Evolutionary conservation across 2,888 invertebrate genomes (phyloP), one percentile per base, ranked within the genome.

Genomic region (Polylopha cassiicola): DNA sequence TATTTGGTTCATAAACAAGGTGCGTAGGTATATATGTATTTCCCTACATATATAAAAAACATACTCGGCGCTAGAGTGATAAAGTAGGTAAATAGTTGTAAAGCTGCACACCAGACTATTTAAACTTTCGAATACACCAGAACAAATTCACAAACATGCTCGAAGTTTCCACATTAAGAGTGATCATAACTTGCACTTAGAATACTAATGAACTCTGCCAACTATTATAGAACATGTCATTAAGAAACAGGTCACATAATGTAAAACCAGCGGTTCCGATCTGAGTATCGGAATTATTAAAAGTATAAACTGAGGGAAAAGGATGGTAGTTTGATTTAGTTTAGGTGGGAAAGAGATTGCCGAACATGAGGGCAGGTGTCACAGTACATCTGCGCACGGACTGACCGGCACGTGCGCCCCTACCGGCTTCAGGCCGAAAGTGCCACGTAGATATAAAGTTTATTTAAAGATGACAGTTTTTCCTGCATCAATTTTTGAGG

Each of bases 221-320:
- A 71, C 75, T 73, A 77, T 77, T 78, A 74, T 73, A 77, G 72
- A 75, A 65, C 67, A 65, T 67, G 67, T 66, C 62, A 74, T 77
- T 74, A 73, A 75, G 59, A 80, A 77, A 77, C 81, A 67, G 73
- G 75, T 79, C 79, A 80, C 78, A 79, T 74, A 71, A 71, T 73
- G 61, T 71, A 65, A 72, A 70, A 68, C 62, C 65, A 69, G 65
- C 67, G 63, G 67, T 65, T 69, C 58, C 68, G 66, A 68, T 73
- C 67, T 55, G 62, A 58, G 58, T 63, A 70, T 48, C 50, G 59
- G 62, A 61, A 56, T 61, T 65, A 69, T 76, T 73, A 76, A 79
- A 74, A 73, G 69, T 73, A 63, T 57, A 61, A 53, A 58, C 55
- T 60, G 53, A 42, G 50, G 55, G 64, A 75, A 51, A 53, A 65